phyloP scores from a whole-genome alignment of 2,888 invertebrate genomes.

The Sipha maydis region DNA sequence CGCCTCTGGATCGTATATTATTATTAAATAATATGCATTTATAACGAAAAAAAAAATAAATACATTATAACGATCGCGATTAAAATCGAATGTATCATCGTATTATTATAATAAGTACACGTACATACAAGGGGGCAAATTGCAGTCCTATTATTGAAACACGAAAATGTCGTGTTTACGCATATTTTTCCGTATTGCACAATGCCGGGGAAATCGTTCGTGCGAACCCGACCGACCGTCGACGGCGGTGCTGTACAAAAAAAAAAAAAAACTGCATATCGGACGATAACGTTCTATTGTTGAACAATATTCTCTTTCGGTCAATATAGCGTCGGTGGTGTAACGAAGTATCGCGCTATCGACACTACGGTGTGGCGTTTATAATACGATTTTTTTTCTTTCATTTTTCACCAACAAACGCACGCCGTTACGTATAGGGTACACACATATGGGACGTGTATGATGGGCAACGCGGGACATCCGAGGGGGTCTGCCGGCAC shows the following conservation, averaged over 20 bases:
- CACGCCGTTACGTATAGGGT: background rate
- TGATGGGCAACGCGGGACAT: background rate
- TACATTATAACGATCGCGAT: background rate
- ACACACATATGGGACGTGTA: too few species aligned
- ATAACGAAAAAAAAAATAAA: background rate
- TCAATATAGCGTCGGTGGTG: background rate
- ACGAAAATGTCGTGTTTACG: conserved; percentile 48
- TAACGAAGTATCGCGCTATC: conserved; percentile 5
- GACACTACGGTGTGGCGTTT: conserved; percentile 10
- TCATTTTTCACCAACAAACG: background rate
- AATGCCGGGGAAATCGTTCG: conserved; percentile 18
- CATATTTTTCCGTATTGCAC: conserved; percentile 32
- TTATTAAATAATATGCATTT: background rate
- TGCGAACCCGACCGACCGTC: background rate
- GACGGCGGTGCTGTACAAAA: background rate
- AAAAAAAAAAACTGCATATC: conserved; percentile 12
- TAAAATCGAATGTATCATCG: conserved; percentile 28
- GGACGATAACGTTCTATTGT: conserved; percentile 38
- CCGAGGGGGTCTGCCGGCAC: conserved; percentile 13
- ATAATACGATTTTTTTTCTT: background rate
- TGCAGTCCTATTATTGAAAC: conserved; percentile 8
- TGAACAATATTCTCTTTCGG: conserved; percentile 36
- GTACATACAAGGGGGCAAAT: conserved; percentile 9
- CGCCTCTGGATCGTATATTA: background rate
- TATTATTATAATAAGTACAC: background rate